Evolutionary conservation across 2,113 vertebrate species (phyloP), one percentile per base, ranked within the genome.

Genomic region (Notarius lentiginosus): DNA sequence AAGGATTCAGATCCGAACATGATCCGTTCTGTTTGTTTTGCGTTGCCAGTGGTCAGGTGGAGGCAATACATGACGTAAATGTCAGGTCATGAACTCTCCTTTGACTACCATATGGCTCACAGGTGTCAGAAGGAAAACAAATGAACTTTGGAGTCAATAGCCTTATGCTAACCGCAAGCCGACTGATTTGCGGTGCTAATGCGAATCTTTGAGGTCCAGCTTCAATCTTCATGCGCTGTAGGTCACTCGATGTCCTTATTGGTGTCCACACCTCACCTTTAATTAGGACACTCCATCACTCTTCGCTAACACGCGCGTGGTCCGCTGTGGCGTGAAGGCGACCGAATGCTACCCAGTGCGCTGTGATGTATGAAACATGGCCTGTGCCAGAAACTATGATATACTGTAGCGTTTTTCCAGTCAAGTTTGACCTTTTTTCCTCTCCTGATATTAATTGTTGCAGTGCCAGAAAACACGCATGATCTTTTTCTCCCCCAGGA

Each of bases 401-500:
- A 93, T 94, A 94, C 91, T 91, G 90, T 92, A 91, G 91, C 88
- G 30, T 89, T 93, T 94, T 90, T 93, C 92, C 92, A 94, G 93
- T 94, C 91, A 91, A 90, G 93, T 95, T 92, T 95, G 93, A 95
- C 94, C 94, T 95, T 95, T 95, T 94, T 91, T 90, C 79, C 90
- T 88, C 79, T 89, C 86, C 75, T 27, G 91, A 94, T 95, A 95
- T 94, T 94, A 95, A 95, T 95, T 90, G 91, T 92, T 91, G 90
- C 91, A 84, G 91, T 91, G 89, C 91, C 89, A 92, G 91, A 93
- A 93, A 93, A 91, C 93, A 92, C 90, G 90, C 92, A 90, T 94
- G 93, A 93, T 94, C 85, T 90, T 91, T 90, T 87, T 88, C 89
- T 92, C 92, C 91, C 92, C 86, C 86, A 90, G 92, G 92, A 94